Evolutionary conservation across 2,888 invertebrate genomes (phyloP).

Genomic region (Mythimna loreyi): DNA sequence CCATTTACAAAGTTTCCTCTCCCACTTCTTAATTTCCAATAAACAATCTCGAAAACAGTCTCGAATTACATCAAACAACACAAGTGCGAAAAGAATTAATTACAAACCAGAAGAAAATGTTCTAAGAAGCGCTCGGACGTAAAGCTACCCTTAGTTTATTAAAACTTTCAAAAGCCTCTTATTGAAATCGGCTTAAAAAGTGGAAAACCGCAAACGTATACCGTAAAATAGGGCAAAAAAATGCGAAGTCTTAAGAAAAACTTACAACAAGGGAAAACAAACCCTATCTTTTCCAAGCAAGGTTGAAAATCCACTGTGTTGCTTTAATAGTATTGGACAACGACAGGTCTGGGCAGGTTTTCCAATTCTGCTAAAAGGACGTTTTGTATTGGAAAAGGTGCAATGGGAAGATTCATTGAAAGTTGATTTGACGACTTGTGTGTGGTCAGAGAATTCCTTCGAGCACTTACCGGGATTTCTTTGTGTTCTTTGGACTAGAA

Average conservation of each 20-base stretch:
- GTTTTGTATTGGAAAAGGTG: slow-evolving; percentile 52
- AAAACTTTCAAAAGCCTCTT: slow-evolving; percentile 71
- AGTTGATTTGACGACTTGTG: slow-evolving; percentile 48
- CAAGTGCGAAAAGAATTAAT: slow-evolving; percentile 28
- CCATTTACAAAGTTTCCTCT: slow-evolving; percentile 1
- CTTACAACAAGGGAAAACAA: slow-evolving; percentile 4
- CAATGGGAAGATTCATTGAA: slow-evolving; percentile 42
- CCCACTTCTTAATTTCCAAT: slow-evolving; percentile 3
- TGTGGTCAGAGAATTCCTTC: slow-evolving; percentile 32
- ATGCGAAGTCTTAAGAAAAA: slow-evolving; percentile 23
- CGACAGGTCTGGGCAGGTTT: slow-evolving; percentile 38
- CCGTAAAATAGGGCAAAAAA: slow-evolving; percentile 58
- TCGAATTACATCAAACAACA: slow-evolving; percentile 24
- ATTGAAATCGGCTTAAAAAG: slow-evolving; percentile 70
- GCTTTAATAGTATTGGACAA: slow-evolving; percentile 46
- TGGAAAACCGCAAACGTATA: slow-evolving; percentile 62
- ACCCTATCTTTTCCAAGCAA: rapidly evolving
- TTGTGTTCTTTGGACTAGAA: slow-evolving; percentile 1
- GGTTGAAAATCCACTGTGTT: slow-evolving; percentile 2
- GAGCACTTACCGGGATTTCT: slow-evolving; percentile 41
- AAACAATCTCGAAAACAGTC: slow-evolving; percentile 20
- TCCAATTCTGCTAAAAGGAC: slow-evolving; percentile 58
- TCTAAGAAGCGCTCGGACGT: slow-evolving; percentile 49
- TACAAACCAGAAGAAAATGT: slow-evolving; percentile 40
- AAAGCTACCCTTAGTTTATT: slow-evolving; percentile 64